A percentile compares a stretch with the other conserved stretches of the same genome.
phyloP scores from a whole-genome alignment of 1,140 invertebrate species.

The Trachelipus rathkii region DNA sequence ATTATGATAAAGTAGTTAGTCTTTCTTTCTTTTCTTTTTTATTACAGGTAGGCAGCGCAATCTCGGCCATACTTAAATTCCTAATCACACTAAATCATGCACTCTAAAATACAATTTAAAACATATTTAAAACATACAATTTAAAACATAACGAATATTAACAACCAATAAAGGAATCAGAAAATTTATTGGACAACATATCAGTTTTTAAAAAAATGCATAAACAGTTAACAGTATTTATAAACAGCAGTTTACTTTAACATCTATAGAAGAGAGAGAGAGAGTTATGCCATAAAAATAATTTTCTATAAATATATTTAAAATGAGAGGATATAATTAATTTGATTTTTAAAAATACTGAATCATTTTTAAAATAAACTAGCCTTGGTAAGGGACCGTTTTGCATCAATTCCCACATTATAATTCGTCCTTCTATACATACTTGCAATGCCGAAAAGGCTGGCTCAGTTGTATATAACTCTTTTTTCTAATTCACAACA shows the following conservation, averaged over 20 bases:
- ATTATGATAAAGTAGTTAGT: no score
- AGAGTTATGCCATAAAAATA: neutral
- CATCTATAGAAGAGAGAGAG: no score
- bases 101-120: no score
- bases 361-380: constrained; percentile 19
- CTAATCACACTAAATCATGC: no score
- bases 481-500: constrained; percentile 40
- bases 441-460: constrained; percentile 60
- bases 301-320: neutral
- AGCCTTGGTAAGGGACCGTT: constrained; percentile 92
- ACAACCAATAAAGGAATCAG: neutral
- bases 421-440: constrained; percentile 69
- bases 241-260: no score
- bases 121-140: no score
- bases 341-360: neutral
- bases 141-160: neutral
- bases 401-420: constrained; percentile 83
- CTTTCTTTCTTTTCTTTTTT: no score
- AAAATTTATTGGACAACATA: neutral
- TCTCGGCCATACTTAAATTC: no score
- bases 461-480: constrained; percentile 71
- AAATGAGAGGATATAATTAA: no score
- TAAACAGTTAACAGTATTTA: no score
- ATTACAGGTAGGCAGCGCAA: no score
- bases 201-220: no score